Conservation (phyloP, 2,113 vertebrate species). For the Calidris pygmaea region DNA sequence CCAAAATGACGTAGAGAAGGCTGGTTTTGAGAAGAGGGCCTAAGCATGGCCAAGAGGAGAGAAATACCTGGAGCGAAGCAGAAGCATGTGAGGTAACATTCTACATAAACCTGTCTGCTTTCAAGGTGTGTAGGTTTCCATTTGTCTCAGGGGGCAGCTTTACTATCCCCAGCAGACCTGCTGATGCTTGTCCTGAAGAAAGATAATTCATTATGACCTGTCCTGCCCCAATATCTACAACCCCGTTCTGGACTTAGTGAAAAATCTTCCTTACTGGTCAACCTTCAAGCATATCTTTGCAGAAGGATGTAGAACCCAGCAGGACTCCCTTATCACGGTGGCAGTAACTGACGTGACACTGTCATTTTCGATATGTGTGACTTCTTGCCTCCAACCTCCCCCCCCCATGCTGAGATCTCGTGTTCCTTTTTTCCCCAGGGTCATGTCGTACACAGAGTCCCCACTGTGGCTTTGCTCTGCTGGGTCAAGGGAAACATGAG, state of each 20-base stretch:
- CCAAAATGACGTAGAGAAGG: not conserved
- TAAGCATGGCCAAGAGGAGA: not conserved
- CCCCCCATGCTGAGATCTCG: conserved; percentile 67
- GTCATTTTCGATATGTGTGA: conserved; percentile 35
- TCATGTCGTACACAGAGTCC: conserved; percentile 77
- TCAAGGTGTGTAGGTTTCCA: not conserved
- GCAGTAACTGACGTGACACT: not conserved
- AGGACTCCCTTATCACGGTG: not conserved
- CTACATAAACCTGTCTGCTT: not conserved
- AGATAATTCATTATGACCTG: not conserved
- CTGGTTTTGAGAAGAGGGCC: not conserved
- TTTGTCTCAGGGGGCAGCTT: not conserved
- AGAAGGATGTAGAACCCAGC: not conserved
- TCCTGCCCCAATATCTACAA: not conserved
- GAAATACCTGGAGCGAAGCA: not conserved
- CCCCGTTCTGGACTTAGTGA: not conserved
- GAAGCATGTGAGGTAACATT: not conserved
- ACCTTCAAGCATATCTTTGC: not conserved
- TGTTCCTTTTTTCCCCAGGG: conserved; percentile 69
- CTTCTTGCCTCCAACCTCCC: conserved; percentile 51
- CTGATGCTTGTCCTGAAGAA: not conserved
- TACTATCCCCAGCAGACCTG: not conserved
- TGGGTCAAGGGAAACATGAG: conserved; percentile 76
- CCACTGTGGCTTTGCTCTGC: conserved; percentile 78
- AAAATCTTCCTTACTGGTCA: not conserved